A percentile compares a stretch with the other conserved stretches of the same genome.
Evolutionary conservation across 1,140 invertebrate species (phyloP).

Genomic region (Diprion similis): DNA sequence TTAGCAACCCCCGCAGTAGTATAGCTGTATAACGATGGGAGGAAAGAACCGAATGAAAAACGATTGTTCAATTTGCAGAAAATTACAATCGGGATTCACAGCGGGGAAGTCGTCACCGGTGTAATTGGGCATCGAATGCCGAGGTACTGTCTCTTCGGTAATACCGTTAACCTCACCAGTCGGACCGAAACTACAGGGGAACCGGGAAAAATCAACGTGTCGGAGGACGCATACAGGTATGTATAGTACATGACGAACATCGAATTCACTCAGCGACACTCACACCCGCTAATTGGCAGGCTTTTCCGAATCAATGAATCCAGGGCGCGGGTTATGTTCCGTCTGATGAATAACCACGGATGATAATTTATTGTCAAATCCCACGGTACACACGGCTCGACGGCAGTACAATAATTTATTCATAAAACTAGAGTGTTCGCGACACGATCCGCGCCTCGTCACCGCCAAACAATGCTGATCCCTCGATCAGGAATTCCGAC

Average conservation of each 20-base stretch:
- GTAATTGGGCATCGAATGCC: conserved; percentile 97
- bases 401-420: neutral
- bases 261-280: neutral
- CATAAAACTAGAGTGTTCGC: neutral
- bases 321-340: neutral
- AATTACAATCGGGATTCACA: conserved; percentile 96
- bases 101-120: conserved; percentile 94
- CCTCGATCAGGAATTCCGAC: neutral
- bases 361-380: neutral
- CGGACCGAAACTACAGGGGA: conserved; percentile 94
- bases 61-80: conserved; percentile 66
- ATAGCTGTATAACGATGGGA: too few relatives aligned
- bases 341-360: neutral
- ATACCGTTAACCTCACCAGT: conserved; percentile 95
- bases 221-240: conserved; percentile 92
- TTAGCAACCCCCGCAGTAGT: too few relatives aligned
- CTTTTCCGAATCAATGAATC: too few relatives aligned
- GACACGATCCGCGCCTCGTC: neutral
- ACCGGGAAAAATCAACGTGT: conserved; percentile 91
- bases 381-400: neutral
- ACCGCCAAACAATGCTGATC: neutral
- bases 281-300: neutral
- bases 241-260: conserved; percentile 32
- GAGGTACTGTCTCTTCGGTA: conserved; percentile 96
- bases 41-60: too few relatives aligned